A percentile compares a stretch with the other conserved stretches of the same genome.
Conservation (phyloP, 2,113 vertebrate genomes). For the Motacilla alba region DNA sequence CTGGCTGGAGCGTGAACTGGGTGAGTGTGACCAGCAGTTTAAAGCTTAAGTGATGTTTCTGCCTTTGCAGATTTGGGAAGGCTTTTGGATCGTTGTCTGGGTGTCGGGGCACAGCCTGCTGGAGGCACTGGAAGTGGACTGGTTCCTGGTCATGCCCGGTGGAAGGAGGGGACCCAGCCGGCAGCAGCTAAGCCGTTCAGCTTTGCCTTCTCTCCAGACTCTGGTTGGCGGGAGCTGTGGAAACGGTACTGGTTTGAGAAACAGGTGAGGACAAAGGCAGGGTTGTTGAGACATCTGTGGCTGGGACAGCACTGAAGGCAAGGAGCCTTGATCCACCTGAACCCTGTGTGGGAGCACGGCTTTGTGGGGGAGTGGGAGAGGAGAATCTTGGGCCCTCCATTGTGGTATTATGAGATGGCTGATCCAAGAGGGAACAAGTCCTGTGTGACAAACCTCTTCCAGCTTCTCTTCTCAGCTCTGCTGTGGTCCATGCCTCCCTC, state of each 20-base stretch:
- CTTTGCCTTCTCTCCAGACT: slow-evolving; percentile 96
- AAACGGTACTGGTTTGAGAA: slow-evolving; percentile 91
- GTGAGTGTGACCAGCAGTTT: not conserved
- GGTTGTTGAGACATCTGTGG: not conserved
- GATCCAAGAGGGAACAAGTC: not conserved
- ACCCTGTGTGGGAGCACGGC: rapidly evolving
- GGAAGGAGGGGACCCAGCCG: slow-evolving; percentile 99
- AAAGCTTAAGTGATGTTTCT: not conserved
- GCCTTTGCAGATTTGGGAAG: slow-evolving; percentile 69
- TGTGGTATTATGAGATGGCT: not conserved
- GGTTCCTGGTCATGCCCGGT: slow-evolving; percentile 92
- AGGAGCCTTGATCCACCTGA: not conserved
- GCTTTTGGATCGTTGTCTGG: slow-evolving; percentile 45
- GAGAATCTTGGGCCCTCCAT: not conserved
- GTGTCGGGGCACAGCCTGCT: slow-evolving; percentile 63
- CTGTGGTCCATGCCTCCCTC: not conserved
- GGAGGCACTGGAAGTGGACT: slow-evolving; percentile 72
- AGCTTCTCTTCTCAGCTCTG: not conserved
- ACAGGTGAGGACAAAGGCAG: slow-evolving; percentile 78
- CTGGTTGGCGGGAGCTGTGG: slow-evolving; percentile 90
- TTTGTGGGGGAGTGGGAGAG: not conserved
- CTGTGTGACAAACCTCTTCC: not conserved
- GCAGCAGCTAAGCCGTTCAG: slow-evolving; percentile 98
- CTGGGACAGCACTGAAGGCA: not conserved
- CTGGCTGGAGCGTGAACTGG: not conserved